Percentiles rank a stretch among this genome's conserved stretches.
Evolutionary conservation across 2,113 vertebrate species (phyloP).

Genomic region (Grus americana): DNA sequence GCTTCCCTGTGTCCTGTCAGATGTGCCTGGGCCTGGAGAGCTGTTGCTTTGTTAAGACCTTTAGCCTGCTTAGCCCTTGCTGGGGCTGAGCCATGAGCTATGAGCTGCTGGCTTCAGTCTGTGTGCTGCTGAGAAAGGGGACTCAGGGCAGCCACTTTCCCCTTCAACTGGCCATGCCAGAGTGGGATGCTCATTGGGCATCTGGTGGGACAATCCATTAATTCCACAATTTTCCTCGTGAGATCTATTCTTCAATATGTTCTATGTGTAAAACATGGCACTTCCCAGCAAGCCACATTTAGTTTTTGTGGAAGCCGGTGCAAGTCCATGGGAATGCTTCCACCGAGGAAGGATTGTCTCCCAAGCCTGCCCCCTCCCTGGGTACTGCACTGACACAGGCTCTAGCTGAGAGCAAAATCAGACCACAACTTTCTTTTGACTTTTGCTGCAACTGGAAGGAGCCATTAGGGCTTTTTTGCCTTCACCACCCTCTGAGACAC

Average conservation of each 20-base stretch:
- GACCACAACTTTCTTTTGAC: not conserved
- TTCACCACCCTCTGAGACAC: not conserved
- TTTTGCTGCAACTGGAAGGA: not conserved
- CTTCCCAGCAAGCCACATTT: not conserved
- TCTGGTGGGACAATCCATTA: not conserved
- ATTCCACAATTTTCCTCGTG: not conserved
- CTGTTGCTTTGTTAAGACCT: not conserved
- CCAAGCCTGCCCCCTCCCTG: not conserved
- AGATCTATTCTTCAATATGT: not conserved
- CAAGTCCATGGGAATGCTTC: not conserved
- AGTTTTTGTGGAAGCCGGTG: not conserved
- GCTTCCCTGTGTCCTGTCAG: not conserved
- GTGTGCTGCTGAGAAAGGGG: not conserved
- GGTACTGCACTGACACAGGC: not conserved
- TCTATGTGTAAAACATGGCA: not conserved
- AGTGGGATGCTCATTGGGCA: not conserved
- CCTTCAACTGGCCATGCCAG: not conserved
- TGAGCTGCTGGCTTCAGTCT: not conserved
- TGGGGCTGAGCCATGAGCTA: not conserved
- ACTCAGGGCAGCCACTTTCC: accelerated
- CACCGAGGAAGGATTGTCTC: not conserved
- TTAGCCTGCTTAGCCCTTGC: slow-evolving; percentile 1
- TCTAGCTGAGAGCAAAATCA: not conserved
- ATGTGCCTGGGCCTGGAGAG: not conserved
- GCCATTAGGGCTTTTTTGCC: not conserved